phyloP scores from a whole-genome alignment of 2,888 invertebrate genomes.

The Drosophila neotestacea region DNA sequence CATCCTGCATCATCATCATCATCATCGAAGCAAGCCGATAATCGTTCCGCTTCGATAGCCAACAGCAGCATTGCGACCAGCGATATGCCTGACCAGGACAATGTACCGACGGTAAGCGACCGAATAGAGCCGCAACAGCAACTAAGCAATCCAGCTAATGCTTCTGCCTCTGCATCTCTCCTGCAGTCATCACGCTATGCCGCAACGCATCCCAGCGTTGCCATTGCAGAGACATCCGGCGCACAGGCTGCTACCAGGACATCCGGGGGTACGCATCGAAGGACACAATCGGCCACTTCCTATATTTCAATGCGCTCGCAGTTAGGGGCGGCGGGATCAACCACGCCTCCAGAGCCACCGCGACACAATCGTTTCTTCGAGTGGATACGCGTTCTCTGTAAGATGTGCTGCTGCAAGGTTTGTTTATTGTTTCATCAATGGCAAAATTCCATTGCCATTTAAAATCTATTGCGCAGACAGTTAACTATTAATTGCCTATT shows the following conservation, averaged over 20 bases:
- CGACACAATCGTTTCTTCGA: conserved; percentile 71
- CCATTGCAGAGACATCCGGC: conserved; percentile 62
- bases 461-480: background rate
- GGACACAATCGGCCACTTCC: conserved; percentile 77
- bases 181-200: conserved; percentile 68
- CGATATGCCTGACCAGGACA: conserved; percentile 74
- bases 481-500: conserved; percentile 9
- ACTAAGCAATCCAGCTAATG: conserved; percentile 11
- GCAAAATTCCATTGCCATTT: background rate
- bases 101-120: conserved; percentile 73
- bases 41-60: conserved; percentile 80
- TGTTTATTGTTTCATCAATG: conserved; percentile 29
- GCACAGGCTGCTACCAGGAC: conserved; percentile 24
- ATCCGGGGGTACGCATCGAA: conserved; percentile 62
- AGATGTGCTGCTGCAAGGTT: conserved; percentile 76
- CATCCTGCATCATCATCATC: conserved; percentile 33
- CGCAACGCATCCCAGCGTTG: conserved; percentile 67
- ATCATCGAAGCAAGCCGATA: conserved; percentile 59
- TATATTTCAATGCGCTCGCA: conserved; percentile 78
- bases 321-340: conserved; percentile 21
- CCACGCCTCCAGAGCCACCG: conserved; percentile 71
- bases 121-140: background rate
- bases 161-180: conserved; percentile 27
- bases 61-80: conserved; percentile 81
- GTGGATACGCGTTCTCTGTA: conserved; percentile 68